phyloP scores from a whole-genome alignment of 2,888 invertebrate species.

The Frankliniella fusca region DNA sequence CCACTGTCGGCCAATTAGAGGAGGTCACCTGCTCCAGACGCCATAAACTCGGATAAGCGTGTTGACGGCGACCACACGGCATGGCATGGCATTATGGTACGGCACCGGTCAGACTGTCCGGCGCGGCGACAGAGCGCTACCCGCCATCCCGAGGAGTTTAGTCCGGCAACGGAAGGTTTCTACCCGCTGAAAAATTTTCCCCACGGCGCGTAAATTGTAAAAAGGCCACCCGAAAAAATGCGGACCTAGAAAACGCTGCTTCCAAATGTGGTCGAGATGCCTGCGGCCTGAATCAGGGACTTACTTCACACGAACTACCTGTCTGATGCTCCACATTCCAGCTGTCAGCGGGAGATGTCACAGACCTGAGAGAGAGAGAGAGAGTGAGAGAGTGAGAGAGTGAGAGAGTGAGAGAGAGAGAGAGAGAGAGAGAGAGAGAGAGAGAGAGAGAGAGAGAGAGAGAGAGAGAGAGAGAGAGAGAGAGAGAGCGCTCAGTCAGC shows the following conservation, averaged over 20 bases:
- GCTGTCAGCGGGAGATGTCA: constrained; percentile 8
- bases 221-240: not conserved
- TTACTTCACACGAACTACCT: constrained; percentile 3
- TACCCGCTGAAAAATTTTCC: not conserved
- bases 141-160: not conserved
- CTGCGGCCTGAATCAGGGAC: no score
- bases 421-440: not conserved
- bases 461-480: not conserved
- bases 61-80: not conserved
- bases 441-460: not conserved
- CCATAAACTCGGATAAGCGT: not conserved
- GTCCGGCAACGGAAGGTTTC: not conserved
- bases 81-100: no score
- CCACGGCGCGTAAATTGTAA: no score
- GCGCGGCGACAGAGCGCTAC: not conserved
- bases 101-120: no score
- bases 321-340: constrained; percentile 13
- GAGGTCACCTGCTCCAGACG: not conserved
- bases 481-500: not conserved
- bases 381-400: not conserved
- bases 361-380: not conserved
- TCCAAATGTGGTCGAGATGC: no score
- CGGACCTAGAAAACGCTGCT: no score
- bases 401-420: not conserved
- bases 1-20: no score